Conservation (phyloP, 1,140 invertebrate species). For the Harpegnathos saltator region DNA sequence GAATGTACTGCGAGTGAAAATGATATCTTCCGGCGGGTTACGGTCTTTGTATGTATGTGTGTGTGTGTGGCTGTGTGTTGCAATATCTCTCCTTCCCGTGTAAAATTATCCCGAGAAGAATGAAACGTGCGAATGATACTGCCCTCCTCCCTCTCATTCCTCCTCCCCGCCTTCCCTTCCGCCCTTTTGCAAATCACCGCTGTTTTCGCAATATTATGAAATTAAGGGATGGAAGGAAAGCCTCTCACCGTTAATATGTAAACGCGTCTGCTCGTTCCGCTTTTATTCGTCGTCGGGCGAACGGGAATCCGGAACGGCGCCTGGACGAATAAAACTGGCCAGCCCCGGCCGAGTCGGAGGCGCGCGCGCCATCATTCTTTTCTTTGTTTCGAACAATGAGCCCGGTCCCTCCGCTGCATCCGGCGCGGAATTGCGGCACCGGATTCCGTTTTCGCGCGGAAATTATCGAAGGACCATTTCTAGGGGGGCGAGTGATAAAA, state of each 20-base stretch:
- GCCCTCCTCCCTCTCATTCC: too few relatives aligned
- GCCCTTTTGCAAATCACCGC: too few relatives aligned
- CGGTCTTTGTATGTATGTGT: too few relatives aligned
- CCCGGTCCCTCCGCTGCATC: conserved; percentile 46
- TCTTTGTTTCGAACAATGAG: conserved; percentile 67
- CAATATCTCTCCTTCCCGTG: not conserved
- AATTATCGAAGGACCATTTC: conserved; percentile 72
- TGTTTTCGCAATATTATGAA: too few relatives aligned
- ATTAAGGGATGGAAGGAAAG: not conserved
- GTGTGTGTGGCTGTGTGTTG: not conserved
- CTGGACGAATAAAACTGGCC: conserved; percentile 63
- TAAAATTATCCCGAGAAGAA: too few relatives aligned
- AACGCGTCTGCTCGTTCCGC: not conserved
- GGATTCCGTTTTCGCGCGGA: conserved; percentile 69
- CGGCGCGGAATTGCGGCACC: conserved; percentile 55
- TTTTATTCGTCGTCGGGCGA: conserved; percentile 17
- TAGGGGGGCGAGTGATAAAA: conserved; percentile 41
- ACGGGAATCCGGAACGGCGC: conserved; percentile 47
- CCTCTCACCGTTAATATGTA: conserved; percentile 1
- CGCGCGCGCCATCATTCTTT: conserved; percentile 61
- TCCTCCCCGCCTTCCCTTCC: too few relatives aligned
- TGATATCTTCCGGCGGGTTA: too few relatives aligned
- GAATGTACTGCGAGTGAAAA: too few relatives aligned
- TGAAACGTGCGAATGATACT: too few relatives aligned
- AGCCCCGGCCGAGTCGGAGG: conserved; percentile 36